Evolutionary conservation across 2,888 invertebrate species (phyloP), one percentile per base, ranked within the genome.

Genomic region (Bombylius major): DNA sequence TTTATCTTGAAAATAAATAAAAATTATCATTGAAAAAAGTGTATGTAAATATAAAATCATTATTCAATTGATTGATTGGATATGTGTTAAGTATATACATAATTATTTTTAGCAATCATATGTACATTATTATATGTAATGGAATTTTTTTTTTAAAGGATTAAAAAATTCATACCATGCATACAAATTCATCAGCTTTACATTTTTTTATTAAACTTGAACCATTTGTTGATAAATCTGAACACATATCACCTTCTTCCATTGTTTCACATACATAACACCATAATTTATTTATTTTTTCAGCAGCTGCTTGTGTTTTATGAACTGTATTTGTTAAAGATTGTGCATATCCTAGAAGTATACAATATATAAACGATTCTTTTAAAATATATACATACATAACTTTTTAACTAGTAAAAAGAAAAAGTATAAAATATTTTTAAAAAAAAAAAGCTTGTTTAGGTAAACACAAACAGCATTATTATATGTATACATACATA

Each of bases 181-280:
- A 90, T 62, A 84, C 82, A 63, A 87, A 79, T 58, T 73, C 72
- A 60, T 89, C 88, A 62, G 86, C 86, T 60, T 79, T 80, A 70
- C 90, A 90, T 69, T 89, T 89, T 64, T 82, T 80, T 61, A 82
- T 79, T 59, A 85, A 77, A 47, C 77, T 76, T 0, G 81, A 79
- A 64, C 80, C 78, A 62, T 81, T 80, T 56, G 79, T 80, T 0
- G 77, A 72, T 13, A 87, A 73, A 66, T 86, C 82, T 5, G 83
- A 79, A 64, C 90, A 90, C 51, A 77, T 77, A 59, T 86, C 84
- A 7, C 85, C 87, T 46, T 86, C 82, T 7, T 81, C 80, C 76
- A 89, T 85, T 0, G 88, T 87, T 64, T 87, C 82, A 70, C 91
- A 91, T 62, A 81, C 79, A 73, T 87, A 89, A 73, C 91, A 91